These are phyloP conservation scores for Catocala sponsa DNA, from an alignment of 2,888 invertebrate species.

Conservation along the genomic window DNA sequence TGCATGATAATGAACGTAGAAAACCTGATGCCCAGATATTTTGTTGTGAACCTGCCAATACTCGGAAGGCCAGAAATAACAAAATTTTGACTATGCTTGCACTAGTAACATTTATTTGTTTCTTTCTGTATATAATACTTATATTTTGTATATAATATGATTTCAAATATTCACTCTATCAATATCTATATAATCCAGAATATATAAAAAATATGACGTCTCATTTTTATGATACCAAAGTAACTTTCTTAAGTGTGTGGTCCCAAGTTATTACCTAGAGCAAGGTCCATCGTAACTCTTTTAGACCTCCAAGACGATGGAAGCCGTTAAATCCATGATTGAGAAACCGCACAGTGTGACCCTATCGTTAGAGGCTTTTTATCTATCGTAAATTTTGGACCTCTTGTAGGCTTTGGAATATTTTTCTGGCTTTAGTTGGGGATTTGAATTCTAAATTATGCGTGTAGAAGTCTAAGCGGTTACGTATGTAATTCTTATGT, in stretches of 20 bases:
- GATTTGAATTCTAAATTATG: too few relatives aligned
- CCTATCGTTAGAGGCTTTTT: constrained; percentile 39
- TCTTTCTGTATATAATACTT: too few relatives aligned
- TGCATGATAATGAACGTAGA: too few relatives aligned
- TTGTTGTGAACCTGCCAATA: too few relatives aligned
- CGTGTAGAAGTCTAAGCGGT: too few relatives aligned
- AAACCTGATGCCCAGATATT: too few relatives aligned
- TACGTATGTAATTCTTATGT: too few relatives aligned
- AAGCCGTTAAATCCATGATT: constrained; percentile 52
- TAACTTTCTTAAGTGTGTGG: constrained; percentile 29
- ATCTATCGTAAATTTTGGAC: constrained; percentile 45
- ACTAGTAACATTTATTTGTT: too few relatives aligned
- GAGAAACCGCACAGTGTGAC: constrained; percentile 39
- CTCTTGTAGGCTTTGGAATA: constrained; percentile 25
- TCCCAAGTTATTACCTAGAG: constrained; percentile 45
- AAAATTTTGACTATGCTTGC: too few relatives aligned
- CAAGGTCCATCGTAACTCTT: constrained; percentile 50
- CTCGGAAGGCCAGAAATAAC: too few relatives aligned
- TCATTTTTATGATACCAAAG: constrained; percentile 35
- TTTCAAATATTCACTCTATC: background rate
- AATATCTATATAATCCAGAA: constrained; percentile 9
- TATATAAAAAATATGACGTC: constrained; percentile 37
- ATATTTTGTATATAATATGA: too few relatives aligned
- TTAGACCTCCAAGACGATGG: constrained; percentile 38
- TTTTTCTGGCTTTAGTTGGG: constrained; percentile 25